phyloP scores from a whole-genome alignment of 2,888 invertebrate species.

The Caradrina kadenii region DNA sequence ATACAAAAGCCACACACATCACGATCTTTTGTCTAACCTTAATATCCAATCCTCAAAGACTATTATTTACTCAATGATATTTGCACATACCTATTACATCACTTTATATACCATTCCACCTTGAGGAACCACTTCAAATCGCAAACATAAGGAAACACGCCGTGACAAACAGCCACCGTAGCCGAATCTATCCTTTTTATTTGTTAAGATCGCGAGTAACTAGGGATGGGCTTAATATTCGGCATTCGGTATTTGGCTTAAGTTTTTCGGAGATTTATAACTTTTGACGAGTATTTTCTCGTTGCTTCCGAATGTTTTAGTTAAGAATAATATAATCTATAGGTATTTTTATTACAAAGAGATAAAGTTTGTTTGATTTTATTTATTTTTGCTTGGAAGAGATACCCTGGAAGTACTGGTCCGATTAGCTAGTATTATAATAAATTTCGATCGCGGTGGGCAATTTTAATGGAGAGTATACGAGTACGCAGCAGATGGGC shows the following conservation, averaged over 20 bases:
- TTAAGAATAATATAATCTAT: no score
- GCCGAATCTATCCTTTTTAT: constrained; percentile 14
- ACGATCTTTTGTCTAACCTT: constrained; percentile 18
- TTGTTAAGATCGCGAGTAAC: not conserved
- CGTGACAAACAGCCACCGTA: constrained; percentile 31
- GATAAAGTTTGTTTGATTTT: no score
- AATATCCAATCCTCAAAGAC: constrained; percentile 4
- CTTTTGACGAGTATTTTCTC: no score
- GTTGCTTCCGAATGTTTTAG: no score
- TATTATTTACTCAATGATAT: constrained; percentile 28
- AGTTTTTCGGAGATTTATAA: no score
- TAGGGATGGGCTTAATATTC: constrained; percentile 18
- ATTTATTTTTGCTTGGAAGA: no score
- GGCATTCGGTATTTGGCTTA: not conserved
- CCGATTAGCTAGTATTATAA: no score
- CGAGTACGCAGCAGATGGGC: no score
- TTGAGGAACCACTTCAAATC: constrained; percentile 34
- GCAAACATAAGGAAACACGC: constrained; percentile 17
- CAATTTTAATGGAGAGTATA: no score
- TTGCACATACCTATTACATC: constrained; percentile 29
- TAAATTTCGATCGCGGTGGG: no score
- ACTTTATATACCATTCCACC: constrained; percentile 34
- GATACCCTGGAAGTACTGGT: no score
- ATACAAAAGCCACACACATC: constrained; percentile 5
- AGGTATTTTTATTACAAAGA: no score